Percentiles rank a stretch among this genome's conserved stretches.
These are phyloP conservation scores for Leptosomus discolor DNA, from an alignment of 2,113 vertebrate species.

Conservation along the genomic window DNA sequence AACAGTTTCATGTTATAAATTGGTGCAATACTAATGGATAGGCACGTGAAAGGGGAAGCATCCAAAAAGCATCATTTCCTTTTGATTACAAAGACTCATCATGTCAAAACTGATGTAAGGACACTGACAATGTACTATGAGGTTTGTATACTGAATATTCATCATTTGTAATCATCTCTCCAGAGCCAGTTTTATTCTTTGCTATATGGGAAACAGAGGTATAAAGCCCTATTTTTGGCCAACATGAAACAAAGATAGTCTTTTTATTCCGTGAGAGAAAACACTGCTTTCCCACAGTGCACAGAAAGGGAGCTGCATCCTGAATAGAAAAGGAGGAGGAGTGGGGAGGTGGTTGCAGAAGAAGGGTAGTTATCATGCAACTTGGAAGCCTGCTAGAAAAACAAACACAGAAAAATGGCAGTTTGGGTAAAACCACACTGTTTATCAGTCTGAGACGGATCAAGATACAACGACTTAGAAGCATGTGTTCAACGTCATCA, in stretches of 20 bases:
- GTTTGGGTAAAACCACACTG: neutral
- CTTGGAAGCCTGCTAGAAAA: conserved; percentile 21
- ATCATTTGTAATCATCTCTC: neutral
- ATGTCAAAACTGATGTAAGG: neutral
- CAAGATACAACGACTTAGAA: conserved; percentile 11
- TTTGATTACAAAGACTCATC: neutral
- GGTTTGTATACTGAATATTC: neutral
- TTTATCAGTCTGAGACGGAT: conserved; percentile 8
- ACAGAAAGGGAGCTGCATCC: neutral
- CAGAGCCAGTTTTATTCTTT: neutral
- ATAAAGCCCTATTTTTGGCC: neutral
- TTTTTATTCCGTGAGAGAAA: neutral
- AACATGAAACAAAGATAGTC: neutral
- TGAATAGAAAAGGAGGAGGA: conserved; percentile 9
- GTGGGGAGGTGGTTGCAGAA: neutral
- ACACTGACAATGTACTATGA: neutral
- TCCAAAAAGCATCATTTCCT: neutral
- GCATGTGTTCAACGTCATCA: neutral
- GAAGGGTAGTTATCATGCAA: neutral
- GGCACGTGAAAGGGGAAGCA: neutral
- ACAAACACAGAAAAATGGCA: conserved; percentile 7
- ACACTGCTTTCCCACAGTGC: neutral
- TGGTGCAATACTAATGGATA: neutral
- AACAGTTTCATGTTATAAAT: neutral
- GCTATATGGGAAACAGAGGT: neutral